Evolutionary conservation across 2,113 vertebrate genomes (phyloP), one percentile per base, ranked within the genome.

Genomic region (Epinephelus fuscoguttatus): DNA sequence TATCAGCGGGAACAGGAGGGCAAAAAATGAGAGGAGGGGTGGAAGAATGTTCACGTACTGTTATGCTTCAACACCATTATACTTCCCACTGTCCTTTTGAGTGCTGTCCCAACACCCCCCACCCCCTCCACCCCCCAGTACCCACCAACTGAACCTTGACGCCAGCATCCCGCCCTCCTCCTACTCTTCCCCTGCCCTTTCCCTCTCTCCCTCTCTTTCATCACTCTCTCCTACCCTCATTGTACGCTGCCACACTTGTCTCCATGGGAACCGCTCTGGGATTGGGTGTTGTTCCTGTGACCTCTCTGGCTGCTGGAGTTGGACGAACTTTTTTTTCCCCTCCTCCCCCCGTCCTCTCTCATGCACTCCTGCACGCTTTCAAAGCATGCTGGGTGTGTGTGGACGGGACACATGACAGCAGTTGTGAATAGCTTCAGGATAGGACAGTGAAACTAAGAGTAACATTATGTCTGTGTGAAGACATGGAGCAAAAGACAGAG

Each of bases 201-300:
- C 88, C 80, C 87, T 91, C 89, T 82, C 87, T 87, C 86, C 61
- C 80, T 80, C 90, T 89, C 88, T 92, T 91, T 92, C 85, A 92
- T 88, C 88, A 81, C 89, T 85, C 90, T 84, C 90, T 92, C 90
- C 91, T 90, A 84, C 89, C 86, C 92, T 92, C 92, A 94, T 95
- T 96, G 95, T 95, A 92, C 90, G 75, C 92, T 88, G 93, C 93
- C 94, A 93, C 93, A 90, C 94, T 94, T 87, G 95, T 96, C 94
- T 92, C 95, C 95, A 96, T 96, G 95, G 96, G 93, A 96, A 96
- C 96, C 70, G 87, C 79, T 87, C 91, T 84, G 93, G 93, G 95
- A 95, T 94, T 94, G 94, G 94, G 91, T 94, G 94, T 94, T 94
- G 92, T 92, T 94, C 93, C 88, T 94, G 89, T 95, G 95, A 96